phyloP scores from a whole-genome alignment of 2,888 invertebrate genomes.

The Drosophila rellima region DNA sequence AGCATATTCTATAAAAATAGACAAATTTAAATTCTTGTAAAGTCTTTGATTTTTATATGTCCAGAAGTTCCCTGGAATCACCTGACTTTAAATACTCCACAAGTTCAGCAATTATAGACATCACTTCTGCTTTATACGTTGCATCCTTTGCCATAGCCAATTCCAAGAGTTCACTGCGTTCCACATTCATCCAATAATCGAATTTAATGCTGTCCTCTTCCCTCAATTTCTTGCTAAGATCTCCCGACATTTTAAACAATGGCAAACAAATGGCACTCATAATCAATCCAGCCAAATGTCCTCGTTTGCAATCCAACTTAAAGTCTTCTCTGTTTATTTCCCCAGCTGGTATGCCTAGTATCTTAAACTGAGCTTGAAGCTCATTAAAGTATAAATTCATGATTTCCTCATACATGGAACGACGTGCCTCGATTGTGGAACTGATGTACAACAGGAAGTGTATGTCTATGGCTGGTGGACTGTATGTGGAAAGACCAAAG shows the following conservation, averaged over 20 bases:
- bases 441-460: constrained; percentile 85
- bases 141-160: constrained; percentile 1
- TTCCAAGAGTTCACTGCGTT: constrained; percentile 14
- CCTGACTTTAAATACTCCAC: neutral
- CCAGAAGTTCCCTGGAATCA: neutral
- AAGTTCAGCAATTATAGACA: constrained; percentile 16
- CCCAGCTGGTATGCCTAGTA: neutral
- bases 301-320: constrained; percentile 13
- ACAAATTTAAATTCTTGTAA: too few relatives aligned
- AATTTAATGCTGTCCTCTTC: constrained; percentile 3
- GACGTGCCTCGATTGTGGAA: constrained; percentile 4
- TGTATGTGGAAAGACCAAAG: constrained; percentile 83
- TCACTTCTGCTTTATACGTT: constrained; percentile 4
- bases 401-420: neutral
- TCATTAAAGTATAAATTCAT: constrained; percentile 10
- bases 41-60: neutral
- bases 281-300: constrained; percentile 8
- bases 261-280: constrained; percentile 17
- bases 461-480: constrained; percentile 87
- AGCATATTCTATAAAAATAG: too few relatives aligned
- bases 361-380: constrained; percentile 7
- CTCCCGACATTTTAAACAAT: neutral
- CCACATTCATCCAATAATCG: constrained; percentile 26
- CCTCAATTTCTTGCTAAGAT: neutral
- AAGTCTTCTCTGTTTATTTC: constrained; percentile 10